Evolutionary conservation across 2,888 invertebrate genomes (phyloP), one percentile per base, ranked within the genome.

Genomic region (Phortica magna): DNA sequence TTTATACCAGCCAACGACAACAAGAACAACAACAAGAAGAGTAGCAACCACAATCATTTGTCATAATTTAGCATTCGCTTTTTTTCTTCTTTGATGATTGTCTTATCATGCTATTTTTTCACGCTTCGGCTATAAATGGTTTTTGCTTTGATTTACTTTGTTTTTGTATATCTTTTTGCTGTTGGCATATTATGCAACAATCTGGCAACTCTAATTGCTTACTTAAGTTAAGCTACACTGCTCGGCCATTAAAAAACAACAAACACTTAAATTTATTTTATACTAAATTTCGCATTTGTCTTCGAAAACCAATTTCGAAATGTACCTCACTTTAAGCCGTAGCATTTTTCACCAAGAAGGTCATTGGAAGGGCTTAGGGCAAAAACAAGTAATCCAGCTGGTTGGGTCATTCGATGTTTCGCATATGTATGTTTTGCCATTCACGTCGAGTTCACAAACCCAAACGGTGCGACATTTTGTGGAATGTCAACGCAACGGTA

Each of bases 351-450:
- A 48, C 48, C 9, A 12, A 48, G 10, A 48, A 48, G 48, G 48
- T 48, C 48, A 48, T 14, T 48, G 48, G 14, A 48, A 48, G 48
- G 48, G 48, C 48, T 48, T 48, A 48, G 10, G 3, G 48, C 9
- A 48, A 42, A 67, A 67, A 67, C 39, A 19, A 67, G 19, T 67
- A 67, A 67, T 67, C 67, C 42, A 12, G 41, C 17, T 31, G 31
- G 41, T 67, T 67, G 39, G 67, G 67, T 67, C 67, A 67, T 65
- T 48, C 31, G 31, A 31, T 73, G 67, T n/a, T n/a, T n/a, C n/a
- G n/a, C n/a, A n/a, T n/a, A n/a, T n/a, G 55, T 48, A 6, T 55
- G 53, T 72, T 61, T 74, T 72, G 12, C 43, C 76, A 75, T 76
- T 75, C 73, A 76, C 65, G 74, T 76, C 74, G 42, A 22, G 48